phyloP scores from a whole-genome alignment of 92 coral and sea anemone genomes.

The Desmophyllum pertusum region DNA sequence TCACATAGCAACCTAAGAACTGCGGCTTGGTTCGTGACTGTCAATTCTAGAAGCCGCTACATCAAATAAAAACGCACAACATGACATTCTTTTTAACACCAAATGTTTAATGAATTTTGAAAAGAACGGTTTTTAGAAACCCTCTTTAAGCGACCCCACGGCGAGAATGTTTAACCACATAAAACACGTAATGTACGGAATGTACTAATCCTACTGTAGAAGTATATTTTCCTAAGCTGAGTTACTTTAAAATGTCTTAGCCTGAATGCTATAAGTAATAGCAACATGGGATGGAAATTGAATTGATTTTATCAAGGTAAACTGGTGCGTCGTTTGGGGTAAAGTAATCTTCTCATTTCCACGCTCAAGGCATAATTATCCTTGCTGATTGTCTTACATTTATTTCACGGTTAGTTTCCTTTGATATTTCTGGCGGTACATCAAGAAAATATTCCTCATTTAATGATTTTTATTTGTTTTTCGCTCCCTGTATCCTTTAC shows the following conservation, averaged over 20 bases:
- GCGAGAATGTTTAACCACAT: not conserved
- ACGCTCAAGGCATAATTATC: not conserved
- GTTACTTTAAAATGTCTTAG: not conserved
- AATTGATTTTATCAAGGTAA: not conserved
- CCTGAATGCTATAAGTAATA: not conserved
- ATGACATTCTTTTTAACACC: not conserved
- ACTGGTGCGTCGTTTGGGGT: not conserved
- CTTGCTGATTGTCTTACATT: not conserved
- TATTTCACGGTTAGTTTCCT: not conserved
- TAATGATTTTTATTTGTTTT: not conserved
- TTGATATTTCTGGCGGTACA: not conserved
- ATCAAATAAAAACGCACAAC: not conserved
- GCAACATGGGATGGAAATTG: not conserved
- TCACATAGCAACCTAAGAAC: too few species aligned
- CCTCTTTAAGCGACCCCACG: not conserved
- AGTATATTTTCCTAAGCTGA: not conserved
- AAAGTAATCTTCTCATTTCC: not conserved
- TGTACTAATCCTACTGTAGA: not conserved
- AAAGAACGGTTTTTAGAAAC: constrained; percentile 12
- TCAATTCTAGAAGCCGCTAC: not conserved
- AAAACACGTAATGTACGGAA: not conserved
- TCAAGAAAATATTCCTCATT: not conserved
- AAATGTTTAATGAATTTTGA: too few species aligned
- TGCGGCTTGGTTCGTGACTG: not conserved
- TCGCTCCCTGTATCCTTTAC: not conserved